Base-by-base conservation (phyloP, 2,888 invertebrate genomes). In the Cephonodes hylas region DNA sequence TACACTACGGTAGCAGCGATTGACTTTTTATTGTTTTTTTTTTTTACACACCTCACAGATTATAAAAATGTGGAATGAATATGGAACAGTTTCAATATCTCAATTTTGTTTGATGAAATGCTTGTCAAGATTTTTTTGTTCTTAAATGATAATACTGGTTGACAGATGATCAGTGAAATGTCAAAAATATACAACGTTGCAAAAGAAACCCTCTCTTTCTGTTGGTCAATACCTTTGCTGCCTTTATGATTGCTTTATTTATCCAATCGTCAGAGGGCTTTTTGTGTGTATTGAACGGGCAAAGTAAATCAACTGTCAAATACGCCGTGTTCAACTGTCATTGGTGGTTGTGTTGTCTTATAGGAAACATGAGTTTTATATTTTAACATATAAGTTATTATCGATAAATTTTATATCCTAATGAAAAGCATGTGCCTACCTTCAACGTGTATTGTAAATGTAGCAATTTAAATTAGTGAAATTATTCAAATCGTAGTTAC, bases 261-360 rank as follows among this genome's bases (percentile, higher is more conserved):
- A 38, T n/a, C 42, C 34, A 31, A 23, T 6, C 15, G 5, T 13
- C 7, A n/a, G 15, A 34, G 4, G 10, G 3, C 15, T 15, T 31
- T 31, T 27, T 48, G 27, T 48, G 8, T 3, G 15, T 48, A 23
- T 25, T 13, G 13, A 3, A 31, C 10, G 10, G 27, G 27, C 53
- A 38, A 45, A 18, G 27, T 59, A 25, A 42, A 66, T 63, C 13
- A 23, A 42, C 34, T 38, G 57, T 58, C 34, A 58, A 58, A 58
- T 58, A 58, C 66, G 71, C 83, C 89, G 89, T 89, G 89, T 85
- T 81, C 70, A 74, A 63, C 84, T 88, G 87, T 89, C 88, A 89
- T 89, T 89, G 89, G 89, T 83, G 74, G 77, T 73, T 75, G 64
- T 71, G 69, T 71, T 77, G 68, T 73, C 71, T 68, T 65, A 42